Evolutionary conservation across 2,888 invertebrate genomes (phyloP), one percentile per base, ranked within the genome.

Genomic region (Dusona sp.): DNA sequence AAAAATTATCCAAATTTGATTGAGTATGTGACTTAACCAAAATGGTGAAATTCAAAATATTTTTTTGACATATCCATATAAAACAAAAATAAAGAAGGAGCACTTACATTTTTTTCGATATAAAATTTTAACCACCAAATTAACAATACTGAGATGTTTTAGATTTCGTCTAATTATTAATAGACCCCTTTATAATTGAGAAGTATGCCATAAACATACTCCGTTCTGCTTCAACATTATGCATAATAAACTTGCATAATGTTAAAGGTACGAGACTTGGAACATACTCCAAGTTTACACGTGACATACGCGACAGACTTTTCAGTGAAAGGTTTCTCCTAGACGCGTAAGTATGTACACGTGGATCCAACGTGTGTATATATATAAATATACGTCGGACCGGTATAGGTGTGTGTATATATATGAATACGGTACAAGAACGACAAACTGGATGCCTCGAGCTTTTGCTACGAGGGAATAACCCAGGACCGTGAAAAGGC

Each of bases 401-500:
- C n/a, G n/a, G n/a, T n/a, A n/a, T n/a, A n/a, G n/a, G n/a, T n/a
- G n/a, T n/a, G n/a, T n/a, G n/a, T n/a, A n/a, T n/a, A n/a, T 45
- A 57, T 42, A 67, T 29, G n/a, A n/a, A 33, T 36, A 22, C 29
- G 22, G 33, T 81, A 74, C 57, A 73, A 45, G 70, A 54, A 64
- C 36, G 61, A 19, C n/a, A 57, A 77, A 77, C 81, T 57, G 57
- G 73, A 78, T 78, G 79, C 70, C 79, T 75, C 54, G 78, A 84
- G 84, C 79, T 87, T 82, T 68, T 68, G 79, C 73, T 81, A 33
- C 38, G 78, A 68, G 68, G 42, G 51, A 67, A 75, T 75, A 75
- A 54, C 78, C 48, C 84, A 72, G 70, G 74, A 85, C 75, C 85
- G 79, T 75, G 85, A 86, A 86, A 86, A 83, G 85, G 51, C 82